Evolutionary conservation across 2,113 vertebrate genomes (phyloP), one percentile per base, ranked within the genome.

Genomic region (Nesoenas mayeri): DNA sequence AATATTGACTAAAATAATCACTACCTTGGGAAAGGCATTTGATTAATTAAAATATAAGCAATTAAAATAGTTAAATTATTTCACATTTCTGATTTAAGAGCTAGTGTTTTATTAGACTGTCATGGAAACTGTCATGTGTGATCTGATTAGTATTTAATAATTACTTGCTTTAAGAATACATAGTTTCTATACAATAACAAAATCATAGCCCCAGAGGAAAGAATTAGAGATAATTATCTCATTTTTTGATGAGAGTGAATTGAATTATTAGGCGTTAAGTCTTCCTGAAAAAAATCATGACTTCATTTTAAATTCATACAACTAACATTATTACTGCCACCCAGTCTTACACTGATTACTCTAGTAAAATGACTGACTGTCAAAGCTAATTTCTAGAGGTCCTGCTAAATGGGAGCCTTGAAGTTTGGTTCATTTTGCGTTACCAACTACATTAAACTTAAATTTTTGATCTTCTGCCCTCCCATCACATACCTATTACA

Each of bases 281-380:
- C 71, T 92, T 93, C 28, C 67, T 89, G 78, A 81, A 75, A 89
- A 77, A 77, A 87, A 53, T 87, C 51, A 67, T 81, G 58, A 95
- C 61, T 89, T 92, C 53, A 87, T 96, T 96, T 79, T 89, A 85
- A 92, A 93, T 91, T 91, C 66, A 75, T 82, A 61, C 19, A 93
- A 71, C 29, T 80, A 91, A 91, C 42, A 69, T 91, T 93, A 90
- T 90, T 93, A 73, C 40, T 74, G 54, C 31, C 56, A 91, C 78
- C 36, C 38, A 78, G 28, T 71, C 51, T 71, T 29, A 36, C 29
- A 38, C 34, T 92, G 72, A 92, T 92, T 83, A 69, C 44, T 61
- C 62, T 48, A 66, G 79, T 12, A 91, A 74, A 95, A 91, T 60
- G 4, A 91, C 60, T 78, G 38, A 62, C 51, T 90, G 75, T 12